phyloP scores from a whole-genome alignment of 2,888 invertebrate genomes.

The Plebejus anna region DNA sequence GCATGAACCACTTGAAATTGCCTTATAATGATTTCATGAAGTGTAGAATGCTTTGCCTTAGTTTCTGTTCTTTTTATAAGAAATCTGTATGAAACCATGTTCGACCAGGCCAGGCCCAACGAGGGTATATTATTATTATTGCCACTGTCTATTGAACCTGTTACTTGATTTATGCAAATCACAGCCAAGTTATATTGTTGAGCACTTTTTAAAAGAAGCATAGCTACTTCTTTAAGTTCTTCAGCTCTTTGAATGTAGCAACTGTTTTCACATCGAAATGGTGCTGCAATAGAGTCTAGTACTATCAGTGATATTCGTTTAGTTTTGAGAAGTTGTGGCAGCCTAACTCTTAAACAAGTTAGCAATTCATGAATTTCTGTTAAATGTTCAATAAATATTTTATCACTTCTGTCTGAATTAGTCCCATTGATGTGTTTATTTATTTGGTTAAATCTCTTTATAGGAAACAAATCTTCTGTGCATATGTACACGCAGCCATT shows the following conservation, averaged over 20 bases:
- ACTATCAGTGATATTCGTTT: constrained; percentile 54
- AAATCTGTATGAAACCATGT: constrained; percentile 63
- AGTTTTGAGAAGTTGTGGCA: constrained; percentile 56
- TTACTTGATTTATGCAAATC: constrained; percentile 71
- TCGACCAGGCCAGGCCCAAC: constrained; percentile 72
- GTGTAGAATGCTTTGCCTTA: constrained; percentile 33
- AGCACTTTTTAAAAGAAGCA: constrained; percentile 52
- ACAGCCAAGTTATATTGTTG: constrained; percentile 58
- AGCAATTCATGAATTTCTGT: constrained; percentile 63
- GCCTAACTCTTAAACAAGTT: constrained; percentile 58
- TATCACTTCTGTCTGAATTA: constrained; percentile 51
- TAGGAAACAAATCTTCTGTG: constrained; percentile 85
- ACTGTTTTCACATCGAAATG: constrained; percentile 63
- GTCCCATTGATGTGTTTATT: constrained; percentile 45
- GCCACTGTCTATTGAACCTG: constrained; percentile 52
- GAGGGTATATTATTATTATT: constrained; percentile 57
- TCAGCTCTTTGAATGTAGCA: constrained; percentile 69
- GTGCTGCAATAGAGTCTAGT: constrained; percentile 70
- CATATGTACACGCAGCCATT: constrained; percentile 83
- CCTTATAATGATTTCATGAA: constrained; percentile 46
- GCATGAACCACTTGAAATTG: constrained; percentile 56
- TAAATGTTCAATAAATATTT: constrained; percentile 67
- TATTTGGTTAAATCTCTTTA: constrained; percentile 66
- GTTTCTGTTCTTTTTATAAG: constrained; percentile 47
- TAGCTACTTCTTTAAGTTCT: constrained; percentile 65